phyloP scores from a whole-genome alignment of 1,140 invertebrate species.

The Atta texana region DNA sequence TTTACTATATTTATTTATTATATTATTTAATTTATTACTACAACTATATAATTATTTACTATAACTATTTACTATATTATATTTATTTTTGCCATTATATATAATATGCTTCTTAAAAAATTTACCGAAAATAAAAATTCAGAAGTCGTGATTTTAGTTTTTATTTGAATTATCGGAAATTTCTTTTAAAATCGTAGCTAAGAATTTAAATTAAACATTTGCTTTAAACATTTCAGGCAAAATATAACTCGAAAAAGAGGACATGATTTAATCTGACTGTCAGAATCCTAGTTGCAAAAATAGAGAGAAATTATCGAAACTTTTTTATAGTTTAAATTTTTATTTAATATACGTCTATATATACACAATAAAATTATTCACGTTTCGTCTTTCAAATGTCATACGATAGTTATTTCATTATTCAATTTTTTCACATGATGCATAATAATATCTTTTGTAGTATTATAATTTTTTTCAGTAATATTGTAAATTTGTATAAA shows the following conservation, averaged over 20 bases:
- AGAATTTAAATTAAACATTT: background rate
- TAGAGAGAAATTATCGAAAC: background rate
- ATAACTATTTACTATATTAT: too few relatives aligned
- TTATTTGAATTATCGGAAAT: background rate
- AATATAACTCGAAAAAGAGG: conserved; percentile 1
- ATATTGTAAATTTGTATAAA: conserved; percentile 4
- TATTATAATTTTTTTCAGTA: background rate
- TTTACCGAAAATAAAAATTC: background rate
- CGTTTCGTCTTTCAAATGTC: background rate
- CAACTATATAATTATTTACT: too few relatives aligned
- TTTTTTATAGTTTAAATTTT: background rate
- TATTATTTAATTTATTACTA: too few relatives aligned
- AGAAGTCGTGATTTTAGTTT: background rate
- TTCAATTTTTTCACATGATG: background rate
- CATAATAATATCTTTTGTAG: background rate
- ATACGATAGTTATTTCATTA: background rate
- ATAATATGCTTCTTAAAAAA: background rate
- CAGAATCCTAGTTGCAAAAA: background rate
- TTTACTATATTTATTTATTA: too few relatives aligned
- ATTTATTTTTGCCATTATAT: background rate
- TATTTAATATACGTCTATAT: too few relatives aligned
- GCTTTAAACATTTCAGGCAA: background rate
- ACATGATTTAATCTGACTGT: background rate
- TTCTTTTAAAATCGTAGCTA: background rate
- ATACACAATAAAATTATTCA: conserved; percentile 23